Base-by-base conservation (phyloP, 2,113 vertebrate genomes). In the Prionailurus viverrinus region DNA sequence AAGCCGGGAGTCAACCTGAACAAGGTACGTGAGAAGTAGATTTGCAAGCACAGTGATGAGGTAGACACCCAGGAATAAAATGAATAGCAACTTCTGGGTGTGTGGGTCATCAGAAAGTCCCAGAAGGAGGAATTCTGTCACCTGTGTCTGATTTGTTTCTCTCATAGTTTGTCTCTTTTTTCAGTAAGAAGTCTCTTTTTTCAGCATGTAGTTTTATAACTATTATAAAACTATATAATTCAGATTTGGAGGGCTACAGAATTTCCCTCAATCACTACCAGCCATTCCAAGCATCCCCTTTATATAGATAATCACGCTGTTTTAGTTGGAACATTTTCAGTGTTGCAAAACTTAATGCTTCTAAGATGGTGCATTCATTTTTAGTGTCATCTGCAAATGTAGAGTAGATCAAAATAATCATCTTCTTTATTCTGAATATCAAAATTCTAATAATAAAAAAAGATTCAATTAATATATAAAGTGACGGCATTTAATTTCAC, bases 1-100 rank as follows among this genome's bases (percentile, higher is more conserved):
- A 94, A 98, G 97, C 41, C 2, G 82, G 39, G 86, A 74, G 48
- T 98, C 96, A 88, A 39, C 39, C 45, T 48, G 82, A 51, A 98
- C 94, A 74, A 98, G 93, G 39, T 63, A 76, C n/a, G 97, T 73
- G 21, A 98, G 97, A 61, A 97, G 96, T 51, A 97, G 27, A 58
- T 98, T 98, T 92, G 96, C 96, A 96, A 98, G 55, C 41, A 97
- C 90, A n/a, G 98, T 97, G 41, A 87, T 74, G n/a, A 98, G 74
- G 63, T 98, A 98, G 74, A 98, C 39, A 31, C 31, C 74, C 53
- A 97, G 68, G 80, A 98, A 97, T 29, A 98, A 78, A 74, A 92
- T 3, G 45, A 98, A 97, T 0, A 98, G 90, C 55, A 98, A 51
- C 15, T 92, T 16, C 51, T 98, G 95, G 27, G 68, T 94, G 5